Percentiles rank a stretch among this genome's conserved stretches.
These are phyloP conservation scores for Leptestheria dahalacensis DNA, from an alignment of 1,140 invertebrate genomes.

Conservation along the genomic window DNA sequence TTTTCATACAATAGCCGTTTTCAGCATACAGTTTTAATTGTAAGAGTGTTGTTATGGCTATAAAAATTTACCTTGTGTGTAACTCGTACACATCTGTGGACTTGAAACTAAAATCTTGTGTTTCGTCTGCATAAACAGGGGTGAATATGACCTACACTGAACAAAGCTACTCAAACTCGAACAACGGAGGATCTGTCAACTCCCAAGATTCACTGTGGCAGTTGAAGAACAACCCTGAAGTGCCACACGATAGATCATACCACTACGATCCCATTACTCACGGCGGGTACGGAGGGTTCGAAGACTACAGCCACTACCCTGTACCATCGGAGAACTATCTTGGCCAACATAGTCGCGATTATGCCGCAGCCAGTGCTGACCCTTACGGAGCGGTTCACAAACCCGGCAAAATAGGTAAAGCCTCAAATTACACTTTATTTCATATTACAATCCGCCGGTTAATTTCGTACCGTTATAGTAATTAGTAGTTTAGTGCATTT, in stretches of 20 bases:
- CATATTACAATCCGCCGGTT: too few relatives aligned
- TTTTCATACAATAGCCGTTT: not conserved
- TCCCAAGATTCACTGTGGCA: constrained; percentile 90
- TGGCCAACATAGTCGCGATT: constrained; percentile 38
- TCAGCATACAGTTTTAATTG: not conserved
- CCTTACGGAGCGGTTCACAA: constrained; percentile 72
- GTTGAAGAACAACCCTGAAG: constrained; percentile 42
- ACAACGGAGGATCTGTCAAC: constrained; percentile 82
- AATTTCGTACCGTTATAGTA: too few relatives aligned
- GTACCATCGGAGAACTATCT: constrained; percentile 33
- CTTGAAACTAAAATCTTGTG: too few relatives aligned
- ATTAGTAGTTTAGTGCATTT: too few relatives aligned
- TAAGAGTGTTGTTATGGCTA: too few relatives aligned
- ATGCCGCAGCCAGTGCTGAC: constrained; percentile 32
- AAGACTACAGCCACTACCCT: constrained; percentile 71
- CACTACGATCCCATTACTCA: constrained; percentile 49
- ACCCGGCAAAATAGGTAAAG: constrained; percentile 68
- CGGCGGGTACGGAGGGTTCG: constrained; percentile 61
- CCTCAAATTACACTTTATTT: constrained; percentile 9
- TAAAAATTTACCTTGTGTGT: too few relatives aligned
- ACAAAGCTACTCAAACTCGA: constrained; percentile 79
- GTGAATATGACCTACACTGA: constrained; percentile 77
- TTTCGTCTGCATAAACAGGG: constrained; percentile 39
- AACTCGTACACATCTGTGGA: too few relatives aligned
- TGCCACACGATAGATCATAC: constrained; percentile 16